Evolutionary conservation across 2,113 vertebrate species (phyloP).

Genomic region (Hiodon tergisus): DNA sequence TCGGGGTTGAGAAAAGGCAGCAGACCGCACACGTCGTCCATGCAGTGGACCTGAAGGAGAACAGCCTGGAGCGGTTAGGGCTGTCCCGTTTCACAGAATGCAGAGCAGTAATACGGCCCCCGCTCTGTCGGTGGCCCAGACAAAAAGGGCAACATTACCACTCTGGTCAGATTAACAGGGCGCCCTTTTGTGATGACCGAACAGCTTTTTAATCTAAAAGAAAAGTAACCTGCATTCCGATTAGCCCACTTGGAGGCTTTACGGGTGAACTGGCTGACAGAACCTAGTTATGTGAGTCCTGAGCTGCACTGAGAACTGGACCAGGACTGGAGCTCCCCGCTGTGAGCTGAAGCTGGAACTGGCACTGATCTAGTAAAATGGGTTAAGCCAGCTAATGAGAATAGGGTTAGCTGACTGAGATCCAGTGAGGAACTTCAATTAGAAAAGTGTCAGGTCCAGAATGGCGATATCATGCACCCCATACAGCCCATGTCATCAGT

Average conservation of each 20-base stretch:
- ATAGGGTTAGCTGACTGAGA: background rate
- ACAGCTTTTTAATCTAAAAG: constrained; percentile 4
- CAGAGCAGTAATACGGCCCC: background rate
- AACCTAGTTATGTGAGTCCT: background rate
- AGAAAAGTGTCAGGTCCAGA: background rate
- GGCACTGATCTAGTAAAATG: background rate
- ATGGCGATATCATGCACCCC: too few species aligned
- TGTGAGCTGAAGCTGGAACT: background rate
- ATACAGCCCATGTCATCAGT: too few species aligned
- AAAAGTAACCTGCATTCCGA: constrained; percentile 16
- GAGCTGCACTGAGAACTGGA: background rate
- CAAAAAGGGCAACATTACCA: constrained; percentile 17
- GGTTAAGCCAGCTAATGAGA: background rate
- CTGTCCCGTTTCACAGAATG: too few species aligned
- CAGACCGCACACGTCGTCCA: constrained; percentile 94
- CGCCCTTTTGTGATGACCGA: constrained; percentile 25
- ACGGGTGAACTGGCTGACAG: background rate
- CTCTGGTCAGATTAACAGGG: constrained; percentile 24
- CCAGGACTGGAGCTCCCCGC: background rate
- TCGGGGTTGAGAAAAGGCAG: constrained; percentile 94
- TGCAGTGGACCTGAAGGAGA: constrained; percentile 82
- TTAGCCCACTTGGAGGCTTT: constrained; percentile 26
- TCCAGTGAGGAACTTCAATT: background rate
- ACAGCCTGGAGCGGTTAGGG: too few species aligned
- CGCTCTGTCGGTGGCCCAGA: constrained; percentile 12